Conservation (phyloP, 2,888 invertebrate species). For the Tenthredo scrophulariae region DNA sequence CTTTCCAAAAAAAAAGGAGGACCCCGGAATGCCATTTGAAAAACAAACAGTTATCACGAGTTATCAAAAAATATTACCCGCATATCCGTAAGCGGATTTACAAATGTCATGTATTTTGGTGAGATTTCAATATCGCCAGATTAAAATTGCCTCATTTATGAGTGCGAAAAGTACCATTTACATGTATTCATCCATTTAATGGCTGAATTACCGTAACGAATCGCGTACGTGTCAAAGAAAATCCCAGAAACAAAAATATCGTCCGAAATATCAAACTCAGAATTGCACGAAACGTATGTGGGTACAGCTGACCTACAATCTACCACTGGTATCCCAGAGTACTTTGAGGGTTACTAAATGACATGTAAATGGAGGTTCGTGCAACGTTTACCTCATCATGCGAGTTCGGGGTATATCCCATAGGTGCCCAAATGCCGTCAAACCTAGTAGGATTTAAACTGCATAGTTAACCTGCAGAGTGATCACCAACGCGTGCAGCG, state of each 20-base stretch:
- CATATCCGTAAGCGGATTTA: neutral
- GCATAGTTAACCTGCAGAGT: conserved; percentile 34
- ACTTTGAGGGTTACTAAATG: conserved; percentile 44
- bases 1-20: neutral
- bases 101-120: neutral
- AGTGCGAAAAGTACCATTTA: no score
- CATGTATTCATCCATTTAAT: neutral
- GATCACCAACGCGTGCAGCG: neutral
- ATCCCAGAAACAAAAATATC: neutral
- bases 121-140: neutral
- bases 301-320: conserved; percentile 27
- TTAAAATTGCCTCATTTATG: neutral
- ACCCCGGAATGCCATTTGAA: neutral
- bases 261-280: neutral
- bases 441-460: conserved; percentile 39
- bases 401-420: conserved; percentile 22
- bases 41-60: neutral
- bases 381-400: conserved; percentile 44
- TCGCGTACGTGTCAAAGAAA: neutral
- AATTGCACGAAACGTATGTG: neutral
- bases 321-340: conserved; percentile 23
- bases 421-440: neutral
- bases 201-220: neutral
- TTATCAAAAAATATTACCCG: neutral
- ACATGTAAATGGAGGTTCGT: conserved; percentile 42